A percentile compares a stretch with the other conserved stretches of the same genome.
Conservation (phyloP, 1,140 invertebrate genomes). For the Eumeta japonica region DNA sequence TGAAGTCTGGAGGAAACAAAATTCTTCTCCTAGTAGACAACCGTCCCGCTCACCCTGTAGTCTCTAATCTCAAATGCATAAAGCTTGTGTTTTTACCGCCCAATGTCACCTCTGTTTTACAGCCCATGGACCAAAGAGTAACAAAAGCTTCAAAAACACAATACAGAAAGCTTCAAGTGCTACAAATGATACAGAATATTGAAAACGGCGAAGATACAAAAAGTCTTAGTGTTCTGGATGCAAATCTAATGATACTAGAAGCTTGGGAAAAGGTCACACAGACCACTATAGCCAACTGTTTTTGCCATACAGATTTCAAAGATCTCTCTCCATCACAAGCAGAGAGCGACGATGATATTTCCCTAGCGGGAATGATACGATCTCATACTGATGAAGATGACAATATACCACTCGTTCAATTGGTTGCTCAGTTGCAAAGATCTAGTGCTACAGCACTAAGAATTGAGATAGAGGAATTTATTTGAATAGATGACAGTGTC, state of each 20-base stretch:
- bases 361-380: conserved; percentile 13
- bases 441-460: conserved; percentile 15
- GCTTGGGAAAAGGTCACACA: conserved; percentile 13
- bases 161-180: conserved; percentile 12
- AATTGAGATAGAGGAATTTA: conserved; percentile 17
- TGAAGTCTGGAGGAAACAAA: conserved; percentile 9
- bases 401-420: conserved; percentile 15
- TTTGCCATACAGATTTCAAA: conserved; percentile 15
- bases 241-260: conserved; percentile 12
- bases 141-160: conserved; percentile 11
- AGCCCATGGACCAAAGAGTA: too few relatives aligned
- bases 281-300: conserved; percentile 13
- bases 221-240: conserved; percentile 10
- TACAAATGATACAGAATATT: conserved; percentile 12
- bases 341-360: conserved; percentile 15
- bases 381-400: conserved; percentile 15
- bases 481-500: conserved; percentile 16
- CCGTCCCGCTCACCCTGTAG: conserved; percentile 12
- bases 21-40: conserved; percentile 16
- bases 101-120: conserved; percentile 10
- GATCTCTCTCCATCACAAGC: conserved; percentile 17
- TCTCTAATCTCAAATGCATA: conserved; percentile 10
- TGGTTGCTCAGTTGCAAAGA: conserved; percentile 16
- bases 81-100: conserved; percentile 14
- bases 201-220: conserved; percentile 6